Base-by-base conservation (phyloP, 2,888 invertebrate genomes). In the Syrphus vitripennis region DNA sequence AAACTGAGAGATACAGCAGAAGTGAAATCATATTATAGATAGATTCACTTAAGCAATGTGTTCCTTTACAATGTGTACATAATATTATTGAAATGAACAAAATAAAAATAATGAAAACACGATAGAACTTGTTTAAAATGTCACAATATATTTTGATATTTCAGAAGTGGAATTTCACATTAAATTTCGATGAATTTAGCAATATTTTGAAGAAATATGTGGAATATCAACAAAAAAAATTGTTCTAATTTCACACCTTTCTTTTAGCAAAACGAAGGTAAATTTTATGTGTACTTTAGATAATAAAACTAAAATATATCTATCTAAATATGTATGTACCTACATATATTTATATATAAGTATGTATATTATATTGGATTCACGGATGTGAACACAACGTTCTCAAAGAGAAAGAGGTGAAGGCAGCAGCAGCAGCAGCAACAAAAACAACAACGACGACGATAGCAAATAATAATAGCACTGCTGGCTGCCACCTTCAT, bases 71-170 rank as follows among this genome's bases (percentile, higher is more conserved):
- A 16, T 74, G 48, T 50, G 59, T 74, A 80, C 45, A 48, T 50
- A 57, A 50, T 67, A 45, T 55, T 67, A 12, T 57, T 6, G 16
- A 50, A 69, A 69, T 59, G 16, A 77, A 63, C 29, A 69, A 37
- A 59, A 70, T 55, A 78, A 67, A 67, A 65, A 65, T n/a, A n/a
- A n/a, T 40, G 40, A 70, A 71, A 78, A 78, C 78, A 79, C n/a
- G 83, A 83, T 55, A 70, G 55, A 79, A 75, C 83, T 83, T 75
- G 83, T 74, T 63, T 55, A 61, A 83, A 78, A 74, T 79, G 78
- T 78, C 74, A 80, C 48, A 70, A 80, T 65, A 80, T 65, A 74
- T 71, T 74, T 75, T 80, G 55, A 78, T 74, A 40, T 9, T 26
- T 50, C 14, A 24, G 6, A 26, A n/a, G 26, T n/a, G 24, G 50